phyloP scores from a whole-genome alignment of 2,113 vertebrate genomes.

The Glaucomys volans region DNA sequence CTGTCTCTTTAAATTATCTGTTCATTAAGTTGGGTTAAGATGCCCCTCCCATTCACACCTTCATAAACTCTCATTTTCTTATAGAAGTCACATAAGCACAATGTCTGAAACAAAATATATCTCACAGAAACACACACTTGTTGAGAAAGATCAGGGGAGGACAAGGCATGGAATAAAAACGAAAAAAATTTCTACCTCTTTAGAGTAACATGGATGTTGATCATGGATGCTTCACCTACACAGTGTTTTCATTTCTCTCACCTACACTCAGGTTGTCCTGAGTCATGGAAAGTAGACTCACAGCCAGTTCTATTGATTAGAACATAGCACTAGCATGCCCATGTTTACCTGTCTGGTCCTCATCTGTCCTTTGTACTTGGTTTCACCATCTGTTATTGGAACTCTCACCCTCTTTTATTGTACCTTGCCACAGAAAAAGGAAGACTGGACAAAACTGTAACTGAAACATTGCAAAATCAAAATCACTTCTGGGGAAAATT shows the following conservation, averaged over 20 bases:
- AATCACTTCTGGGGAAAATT: not conserved
- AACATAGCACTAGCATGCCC: fast-evolving
- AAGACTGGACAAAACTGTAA: not conserved
- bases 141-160: fast-evolving
- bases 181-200: not conserved
- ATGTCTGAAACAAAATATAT: not conserved
- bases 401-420: not conserved
- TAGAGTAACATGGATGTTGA: fast-evolving
- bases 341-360: fast-evolving
- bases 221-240: not conserved
- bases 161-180: fast-evolving
- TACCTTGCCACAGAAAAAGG: not conserved
- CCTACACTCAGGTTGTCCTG: not conserved
- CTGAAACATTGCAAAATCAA: not conserved
- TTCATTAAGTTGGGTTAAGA: not conserved
- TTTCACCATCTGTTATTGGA: not conserved
- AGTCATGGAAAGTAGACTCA: fast-evolving
- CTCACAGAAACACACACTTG: not conserved
- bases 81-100: not conserved
- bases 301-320: not conserved
- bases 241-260: not conserved
- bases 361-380: not conserved
- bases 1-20: not conserved
- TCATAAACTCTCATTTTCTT: not conserved
- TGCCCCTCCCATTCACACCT: not conserved